Percentiles rank a stretch among this genome's conserved stretches.
These are phyloP conservation scores for Umimayanthus kanabou DNA, from an alignment of 92 coral and sea anemone genomes.

Conservation along the genomic window DNA sequence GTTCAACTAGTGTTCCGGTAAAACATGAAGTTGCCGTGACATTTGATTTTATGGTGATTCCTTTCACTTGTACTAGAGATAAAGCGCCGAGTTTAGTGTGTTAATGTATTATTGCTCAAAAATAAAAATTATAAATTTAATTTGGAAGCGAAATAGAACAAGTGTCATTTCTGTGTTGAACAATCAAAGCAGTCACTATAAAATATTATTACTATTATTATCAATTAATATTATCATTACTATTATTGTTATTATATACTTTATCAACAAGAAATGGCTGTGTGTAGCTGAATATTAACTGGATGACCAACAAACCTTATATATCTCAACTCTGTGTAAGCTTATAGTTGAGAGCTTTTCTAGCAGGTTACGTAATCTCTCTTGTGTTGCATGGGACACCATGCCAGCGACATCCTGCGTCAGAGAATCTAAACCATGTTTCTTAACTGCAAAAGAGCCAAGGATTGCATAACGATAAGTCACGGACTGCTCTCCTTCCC, in stretches of 20 bases:
- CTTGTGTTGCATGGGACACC: slow-evolving; percentile 96
- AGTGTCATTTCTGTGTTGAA: no score
- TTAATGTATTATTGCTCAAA: no score
- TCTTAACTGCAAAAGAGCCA: slow-evolving; percentile 64
- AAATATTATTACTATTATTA: no score
- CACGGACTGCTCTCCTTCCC: background rate
- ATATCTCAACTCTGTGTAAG: slow-evolving; percentile 93
- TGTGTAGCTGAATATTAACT: background rate
- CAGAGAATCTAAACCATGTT: slow-evolving; percentile 73
- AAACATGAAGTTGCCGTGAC: no score
- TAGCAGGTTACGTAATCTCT: slow-evolving; percentile 80
- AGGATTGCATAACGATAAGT: background rate
- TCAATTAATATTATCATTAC: background rate
- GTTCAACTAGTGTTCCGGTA: background rate
- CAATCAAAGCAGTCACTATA: no score
- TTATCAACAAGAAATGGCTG: background rate
- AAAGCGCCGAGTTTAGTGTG: no score
- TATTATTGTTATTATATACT: background rate
- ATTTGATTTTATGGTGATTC: no score
- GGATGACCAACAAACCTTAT: slow-evolving; percentile 67
- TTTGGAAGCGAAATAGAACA: no score
- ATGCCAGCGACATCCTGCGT: slow-evolving; percentile 84
- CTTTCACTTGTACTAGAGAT: no score
- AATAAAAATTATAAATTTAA: no score
- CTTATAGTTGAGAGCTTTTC: slow-evolving; percentile 93